These are phyloP conservation scores for Scytalopus superciliaris DNA, from an alignment of 2,113 vertebrate genomes.

Conservation along the genomic window DNA sequence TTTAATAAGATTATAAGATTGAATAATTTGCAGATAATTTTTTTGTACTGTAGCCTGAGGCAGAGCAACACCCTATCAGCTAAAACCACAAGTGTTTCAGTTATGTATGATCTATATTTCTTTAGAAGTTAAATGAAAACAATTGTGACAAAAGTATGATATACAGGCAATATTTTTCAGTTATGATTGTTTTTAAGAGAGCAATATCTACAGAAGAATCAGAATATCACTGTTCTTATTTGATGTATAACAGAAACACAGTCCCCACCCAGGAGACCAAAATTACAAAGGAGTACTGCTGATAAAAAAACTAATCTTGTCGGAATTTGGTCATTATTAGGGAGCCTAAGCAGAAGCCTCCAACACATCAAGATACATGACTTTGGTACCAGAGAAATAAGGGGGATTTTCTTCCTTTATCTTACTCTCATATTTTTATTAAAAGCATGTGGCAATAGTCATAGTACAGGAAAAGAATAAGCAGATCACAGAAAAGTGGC, in stretches of 20 bases:
- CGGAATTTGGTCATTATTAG: neutral
- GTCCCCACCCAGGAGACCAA: neutral
- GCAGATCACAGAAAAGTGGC: neutral
- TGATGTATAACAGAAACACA: neutral
- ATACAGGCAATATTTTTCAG: neutral
- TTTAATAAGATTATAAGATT: neutral
- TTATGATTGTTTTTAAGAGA: neutral
- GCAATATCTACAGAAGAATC: neutral
- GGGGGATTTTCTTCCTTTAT: neutral
- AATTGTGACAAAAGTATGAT: neutral
- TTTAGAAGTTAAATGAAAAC: neutral
- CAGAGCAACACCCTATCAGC: neutral
- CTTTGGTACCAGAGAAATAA: neutral
- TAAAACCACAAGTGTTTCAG: neutral
- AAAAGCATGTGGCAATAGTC: neutral
- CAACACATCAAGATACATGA: neutral
- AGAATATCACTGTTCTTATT: neutral
- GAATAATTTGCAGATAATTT: neutral
- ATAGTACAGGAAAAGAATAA: neutral
- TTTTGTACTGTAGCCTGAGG: neutral
- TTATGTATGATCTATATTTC: neutral
- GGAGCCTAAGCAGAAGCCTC: neutral
- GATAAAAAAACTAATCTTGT: neutral
- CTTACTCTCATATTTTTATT: neutral
- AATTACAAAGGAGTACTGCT: neutral